Evolutionary conservation across 2,797 vertebrate genomes (phyloP), one percentile per base, ranked within the genome.

Genomic region (Periparus ater): DNA sequence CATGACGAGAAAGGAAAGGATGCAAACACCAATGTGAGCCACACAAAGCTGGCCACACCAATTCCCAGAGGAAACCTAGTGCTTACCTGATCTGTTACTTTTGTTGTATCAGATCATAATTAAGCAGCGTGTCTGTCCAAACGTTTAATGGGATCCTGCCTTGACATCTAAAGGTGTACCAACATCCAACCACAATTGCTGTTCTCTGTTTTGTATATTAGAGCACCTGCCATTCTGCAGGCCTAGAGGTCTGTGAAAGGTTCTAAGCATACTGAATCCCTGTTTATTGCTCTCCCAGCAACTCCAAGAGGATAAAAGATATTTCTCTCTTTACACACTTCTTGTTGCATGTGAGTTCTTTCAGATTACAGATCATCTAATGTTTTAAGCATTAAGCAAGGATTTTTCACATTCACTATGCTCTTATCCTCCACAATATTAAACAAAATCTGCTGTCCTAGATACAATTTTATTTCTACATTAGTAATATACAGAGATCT

Each of bases 371-470:
- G 71, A 79, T 47, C 14, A 29, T 19, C 36, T 88, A 73, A 67
- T 9, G 23, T 89, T 63, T 74, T 58, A 75, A 96, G 40, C 26
- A n/a, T 61, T 50, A 81, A 81, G 38, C 12, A 68, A 60, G 18
- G 47, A 78, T 70, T 94, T 88, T 94, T 57, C 53, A 61, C 93
- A 70, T 79, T 76, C 51, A 77, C 81, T 85, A 36, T 8, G 15
- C 17, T 88, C 50, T 67, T n/a, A 75, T 54, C 27, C 80, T 81
- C 47, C 50, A 79, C 3, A 34, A 89, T 68, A 95, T 93, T 88
- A 91, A 91, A 92, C 47, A 82, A 95, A 95, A 92, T 65, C 62
- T 91, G 44, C 53, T 87, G 30, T 57, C 44, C 85, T 75, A 66
- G 18, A 91, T 54, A 88, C 25, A 85, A 73, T 60, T 72, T 93